Percentiles rank a stretch among this genome's conserved stretches.
Conservation (phyloP, 2,797 vertebrate species). For the Simalia tracyae region DNA sequence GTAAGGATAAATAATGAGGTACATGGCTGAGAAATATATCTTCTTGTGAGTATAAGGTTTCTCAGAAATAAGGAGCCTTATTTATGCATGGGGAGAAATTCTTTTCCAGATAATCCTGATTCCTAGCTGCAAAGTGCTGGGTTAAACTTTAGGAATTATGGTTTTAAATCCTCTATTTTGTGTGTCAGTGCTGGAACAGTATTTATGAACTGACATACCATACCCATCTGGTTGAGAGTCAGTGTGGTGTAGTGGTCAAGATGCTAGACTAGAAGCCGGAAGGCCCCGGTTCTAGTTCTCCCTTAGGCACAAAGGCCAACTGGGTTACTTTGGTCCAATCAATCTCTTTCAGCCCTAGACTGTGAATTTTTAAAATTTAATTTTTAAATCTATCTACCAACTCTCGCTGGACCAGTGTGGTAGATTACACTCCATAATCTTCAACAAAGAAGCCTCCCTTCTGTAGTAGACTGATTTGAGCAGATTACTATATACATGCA, state of each 20-base stretch:
- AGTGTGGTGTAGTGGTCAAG: not conserved
- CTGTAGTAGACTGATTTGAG: not conserved
- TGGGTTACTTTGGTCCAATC: not conserved
- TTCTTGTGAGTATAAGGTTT: not conserved
- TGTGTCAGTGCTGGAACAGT: not conserved
- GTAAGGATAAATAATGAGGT: not conserved
- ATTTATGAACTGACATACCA: not conserved
- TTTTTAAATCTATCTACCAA: not conserved
- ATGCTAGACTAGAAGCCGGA: not conserved
- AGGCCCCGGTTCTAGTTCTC: not conserved
- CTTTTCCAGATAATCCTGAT: not conserved
- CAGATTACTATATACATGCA: not conserved
- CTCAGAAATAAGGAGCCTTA: not conserved
- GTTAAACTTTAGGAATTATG: not conserved
- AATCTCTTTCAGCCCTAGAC: not conserved
- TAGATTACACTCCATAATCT: not conserved
- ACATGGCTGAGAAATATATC: not conserved
- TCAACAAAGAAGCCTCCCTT: not conserved
- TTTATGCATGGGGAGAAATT: not conserved
- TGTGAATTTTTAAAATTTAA: not conserved
- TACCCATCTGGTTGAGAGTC: not conserved
- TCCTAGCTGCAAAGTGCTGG: not conserved
- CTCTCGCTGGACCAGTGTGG: not conserved
- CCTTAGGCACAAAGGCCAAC: not conserved
- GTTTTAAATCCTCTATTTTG: not conserved